Evolutionary conservation across 92 coral and sea anemone species (phyloP).

Genomic region (Siderastrea radians): DNA sequence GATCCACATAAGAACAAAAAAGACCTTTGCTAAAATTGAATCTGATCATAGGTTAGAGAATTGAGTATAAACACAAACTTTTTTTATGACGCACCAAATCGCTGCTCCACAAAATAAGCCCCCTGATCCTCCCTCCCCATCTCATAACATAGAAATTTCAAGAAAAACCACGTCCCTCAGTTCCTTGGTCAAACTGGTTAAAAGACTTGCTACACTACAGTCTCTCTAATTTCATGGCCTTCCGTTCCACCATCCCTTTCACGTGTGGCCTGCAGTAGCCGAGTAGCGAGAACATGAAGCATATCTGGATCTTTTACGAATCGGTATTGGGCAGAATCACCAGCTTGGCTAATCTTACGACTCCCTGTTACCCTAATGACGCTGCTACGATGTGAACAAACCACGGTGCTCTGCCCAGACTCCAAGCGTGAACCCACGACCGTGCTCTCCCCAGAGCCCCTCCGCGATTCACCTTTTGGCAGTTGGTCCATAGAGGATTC

Average conservation of each 20-base stretch:
- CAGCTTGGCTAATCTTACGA: neutral
- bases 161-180: too few relatives aligned
- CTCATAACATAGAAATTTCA: too few relatives aligned
- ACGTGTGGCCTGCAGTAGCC: conserved; percentile 25
- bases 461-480: neutral
- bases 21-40: too few relatives aligned
- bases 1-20: too few relatives aligned
- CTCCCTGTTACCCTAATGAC: neutral
- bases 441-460: conserved; percentile 23
- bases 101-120: too few relatives aligned
- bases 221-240: conserved; percentile 3
- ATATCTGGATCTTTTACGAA: neutral
- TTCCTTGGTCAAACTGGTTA: neutral
- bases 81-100: too few relatives aligned
- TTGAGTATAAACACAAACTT: too few relatives aligned
- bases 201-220: neutral
- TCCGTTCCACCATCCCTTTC: neutral
- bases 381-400: conserved; percentile 12
- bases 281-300: conserved; percentile 33
- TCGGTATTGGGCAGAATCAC: neutral
- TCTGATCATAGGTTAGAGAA: too few relatives aligned
- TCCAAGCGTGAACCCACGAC: conserved; percentile 22
- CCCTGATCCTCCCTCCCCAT: too few relatives aligned
- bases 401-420: conserved; percentile 38
- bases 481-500: neutral